A percentile compares a stretch with the other conserved stretches of the same genome.
Evolutionary conservation across 2,888 invertebrate genomes (phyloP).

Genomic region (Antheraea assamensis): DNA sequence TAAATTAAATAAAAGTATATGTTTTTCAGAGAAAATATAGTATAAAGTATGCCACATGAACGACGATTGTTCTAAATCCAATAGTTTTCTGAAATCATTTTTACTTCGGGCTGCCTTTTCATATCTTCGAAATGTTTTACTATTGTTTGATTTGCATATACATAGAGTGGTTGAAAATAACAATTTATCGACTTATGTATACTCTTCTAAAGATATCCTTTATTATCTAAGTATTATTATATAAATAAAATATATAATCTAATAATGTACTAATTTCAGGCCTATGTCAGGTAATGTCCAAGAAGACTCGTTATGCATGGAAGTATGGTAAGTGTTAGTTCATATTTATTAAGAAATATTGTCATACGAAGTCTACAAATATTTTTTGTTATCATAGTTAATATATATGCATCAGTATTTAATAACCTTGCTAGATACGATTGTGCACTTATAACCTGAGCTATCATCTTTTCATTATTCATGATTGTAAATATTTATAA

Average conservation of each 20-base stretch:
- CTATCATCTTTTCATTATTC: slow-evolving; percentile 2
- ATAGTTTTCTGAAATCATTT: no score
- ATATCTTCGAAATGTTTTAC: no score
- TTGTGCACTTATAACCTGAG: neutral
- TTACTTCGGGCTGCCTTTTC: no score
- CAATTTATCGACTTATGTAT: neutral
- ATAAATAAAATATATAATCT: neutral
- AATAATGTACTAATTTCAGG: slow-evolving; percentile 67
- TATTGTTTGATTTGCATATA: no score
- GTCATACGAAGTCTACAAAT: no score
- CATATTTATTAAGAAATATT: neutral
- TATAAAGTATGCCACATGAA: neutral
- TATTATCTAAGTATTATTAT: neutral
- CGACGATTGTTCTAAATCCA: neutral
- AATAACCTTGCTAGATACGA: neutral
- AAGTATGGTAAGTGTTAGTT: slow-evolving; percentile 87
- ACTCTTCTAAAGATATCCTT: neutral
- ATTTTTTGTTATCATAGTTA: neutral
- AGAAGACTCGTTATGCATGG: slow-evolving; percentile 89
- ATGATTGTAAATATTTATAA: slow-evolving; percentile 7
- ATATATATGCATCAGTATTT: neutral
- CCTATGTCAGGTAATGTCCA: slow-evolving; percentile 87
- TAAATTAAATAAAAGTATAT: no score
- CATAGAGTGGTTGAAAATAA: no score
- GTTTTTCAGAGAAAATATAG: no score